A percentile compares a stretch with the other conserved stretches of the same genome.
These are phyloP conservation scores for Volucella bombylans DNA, from an alignment of 2,888 invertebrate genomes.

Conservation along the genomic window DNA sequence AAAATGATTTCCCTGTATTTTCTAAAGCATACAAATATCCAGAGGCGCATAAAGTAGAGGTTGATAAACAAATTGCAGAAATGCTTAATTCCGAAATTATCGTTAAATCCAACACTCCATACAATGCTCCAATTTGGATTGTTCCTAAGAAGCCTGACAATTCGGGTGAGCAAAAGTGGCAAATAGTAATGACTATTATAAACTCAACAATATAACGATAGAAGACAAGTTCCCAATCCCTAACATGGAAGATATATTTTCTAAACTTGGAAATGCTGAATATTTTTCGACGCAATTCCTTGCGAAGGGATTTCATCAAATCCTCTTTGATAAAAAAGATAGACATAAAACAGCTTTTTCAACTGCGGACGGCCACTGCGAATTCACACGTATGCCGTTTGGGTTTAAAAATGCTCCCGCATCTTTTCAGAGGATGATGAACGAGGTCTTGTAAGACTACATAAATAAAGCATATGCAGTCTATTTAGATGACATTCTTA, in stretches of 20 bases:
- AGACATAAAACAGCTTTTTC: constrained; percentile 55
- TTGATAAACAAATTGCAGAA: constrained; percentile 26
- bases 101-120: constrained; percentile 22
- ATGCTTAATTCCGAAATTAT: constrained; percentile 41
- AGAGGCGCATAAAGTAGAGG: constrained; percentile 19
- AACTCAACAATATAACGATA: constrained; percentile 12
- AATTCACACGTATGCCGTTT: no score
- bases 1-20: constrained; percentile 22
- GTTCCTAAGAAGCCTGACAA: constrained; percentile 41
- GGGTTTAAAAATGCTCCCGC: no score
- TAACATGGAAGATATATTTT: constrained; percentile 41
- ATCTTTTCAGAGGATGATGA: no score
- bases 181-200: no score
- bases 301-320: constrained; percentile 59
- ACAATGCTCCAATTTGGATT: constrained; percentile 45
- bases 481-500: no score
- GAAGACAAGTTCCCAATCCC: constrained; percentile 35
- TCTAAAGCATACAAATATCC: constrained; percentile 34
- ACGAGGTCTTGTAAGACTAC: no score
- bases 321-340: constrained; percentile 31
- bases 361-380: neutral
- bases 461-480: no score
- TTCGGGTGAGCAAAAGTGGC: constrained; percentile 28
- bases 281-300: constrained; percentile 42
- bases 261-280: constrained; percentile 38